Evolutionary conservation across 2,113 vertebrate genomes (phyloP), one percentile per base, ranked within the genome.

Genomic region (Dipodomys stephensi): DNA sequence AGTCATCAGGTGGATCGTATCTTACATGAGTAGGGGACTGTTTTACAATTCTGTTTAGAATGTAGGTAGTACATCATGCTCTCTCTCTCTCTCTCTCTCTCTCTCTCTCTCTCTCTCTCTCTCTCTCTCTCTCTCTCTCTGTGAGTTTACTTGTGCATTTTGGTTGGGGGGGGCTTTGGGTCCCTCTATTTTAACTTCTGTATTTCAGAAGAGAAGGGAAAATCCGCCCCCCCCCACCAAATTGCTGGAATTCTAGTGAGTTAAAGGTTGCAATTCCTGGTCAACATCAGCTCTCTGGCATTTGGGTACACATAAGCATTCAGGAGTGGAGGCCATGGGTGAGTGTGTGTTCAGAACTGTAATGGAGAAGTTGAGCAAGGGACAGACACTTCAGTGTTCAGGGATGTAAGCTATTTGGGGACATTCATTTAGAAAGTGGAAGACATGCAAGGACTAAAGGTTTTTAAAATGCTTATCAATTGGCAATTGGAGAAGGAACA

Each of bases 321-420:
- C 7, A 32, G 7, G 49, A 18, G 53, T 13, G 20, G 49, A 19
- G 32, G n/a, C 57, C 11, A 20, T 68, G 67, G 27, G 67, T 30
- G 44, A 23, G 68, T 2, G 30, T 27, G 18, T 32, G 2, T n/a
- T 27, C 25, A 39, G 57, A 9, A 28, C 98, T 99, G 0, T 3
- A 28, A 12, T 32, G 68, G 46, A 35, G 15, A 35, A 13, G 3
- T 0, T 27, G 46, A 49, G 46, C 4, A 30, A 27, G 71, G 27
- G 35, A 46, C 32, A 53, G 49, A 30, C 4, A 11, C 35, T 53
- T 76, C 19, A 6, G 9, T 4, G 32, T 46, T 60, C 20, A 79
- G 20, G 46, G 3, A 4, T 5, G 0, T 10, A 0, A 80, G 28
- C n/a, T 65, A 3, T 64, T 35, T 87, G 18, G 18, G 19, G 28